Conservation (phyloP, 2,797 vertebrate species). For the Hippocampus kuda region DNA sequence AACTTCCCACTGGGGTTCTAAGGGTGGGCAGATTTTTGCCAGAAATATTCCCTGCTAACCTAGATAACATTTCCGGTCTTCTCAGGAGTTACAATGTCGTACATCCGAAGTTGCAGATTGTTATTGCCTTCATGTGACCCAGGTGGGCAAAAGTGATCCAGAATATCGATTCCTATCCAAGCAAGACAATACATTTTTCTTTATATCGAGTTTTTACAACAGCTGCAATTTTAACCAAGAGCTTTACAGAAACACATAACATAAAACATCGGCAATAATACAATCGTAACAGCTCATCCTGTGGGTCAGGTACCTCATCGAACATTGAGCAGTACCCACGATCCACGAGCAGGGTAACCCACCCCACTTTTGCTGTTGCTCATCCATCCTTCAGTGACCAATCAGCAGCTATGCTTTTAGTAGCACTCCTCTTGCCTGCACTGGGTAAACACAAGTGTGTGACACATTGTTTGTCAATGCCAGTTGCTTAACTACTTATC, state of each 20-base stretch:
- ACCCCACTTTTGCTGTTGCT: slow-evolving; percentile 31
- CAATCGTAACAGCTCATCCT: too few species aligned
- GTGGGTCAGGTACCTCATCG: slow-evolving; percentile 43
- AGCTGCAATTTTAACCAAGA: too few species aligned
- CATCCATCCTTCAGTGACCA: slow-evolving; percentile 63
- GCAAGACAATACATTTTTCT: too few species aligned
- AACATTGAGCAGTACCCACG: slow-evolving; percentile 62
- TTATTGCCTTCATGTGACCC: slow-evolving; percentile 9
- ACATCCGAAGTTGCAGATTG: slow-evolving; percentile 20
- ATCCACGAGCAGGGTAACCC: slow-evolving; percentile 54
- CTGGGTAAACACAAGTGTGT: slow-evolving; percentile 69
- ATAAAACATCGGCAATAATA: too few species aligned
- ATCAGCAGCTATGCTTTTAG: slow-evolving; percentile 72
- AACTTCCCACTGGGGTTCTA: slow-evolving; percentile 55
- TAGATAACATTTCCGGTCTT: slow-evolving; percentile 3
- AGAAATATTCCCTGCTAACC: slow-evolving; percentile 13
- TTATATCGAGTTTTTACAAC: too few species aligned
- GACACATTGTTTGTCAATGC: slow-evolving; percentile 69
- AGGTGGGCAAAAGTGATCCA: slow-evolving; percentile 13
- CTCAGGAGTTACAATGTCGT: slow-evolving; percentile 10
- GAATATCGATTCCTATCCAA: slow-evolving; percentile 46
- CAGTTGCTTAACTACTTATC: slow-evolving; percentile 74
- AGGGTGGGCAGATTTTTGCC: slow-evolving; percentile 47
- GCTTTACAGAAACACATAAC: too few species aligned
- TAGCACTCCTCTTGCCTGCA: slow-evolving; percentile 53